Evolutionary conservation across 2,888 invertebrate species (phyloP).

Genomic region (Sisyra nigra): DNA sequence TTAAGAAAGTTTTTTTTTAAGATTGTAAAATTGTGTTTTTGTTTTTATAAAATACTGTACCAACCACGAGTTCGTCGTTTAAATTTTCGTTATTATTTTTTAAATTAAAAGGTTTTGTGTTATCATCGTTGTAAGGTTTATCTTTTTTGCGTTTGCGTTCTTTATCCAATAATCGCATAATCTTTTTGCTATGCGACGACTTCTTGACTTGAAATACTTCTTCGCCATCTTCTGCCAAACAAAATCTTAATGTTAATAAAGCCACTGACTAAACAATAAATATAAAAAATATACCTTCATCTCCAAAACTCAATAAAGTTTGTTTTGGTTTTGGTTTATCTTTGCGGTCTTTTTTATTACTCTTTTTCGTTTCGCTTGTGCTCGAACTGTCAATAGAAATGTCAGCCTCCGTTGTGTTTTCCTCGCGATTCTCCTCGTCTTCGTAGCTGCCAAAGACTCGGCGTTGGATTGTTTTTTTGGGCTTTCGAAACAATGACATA

Average conservation of each 20-base stretch:
- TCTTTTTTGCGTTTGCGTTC: constrained; percentile 48
- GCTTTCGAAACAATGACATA: constrained; percentile 59
- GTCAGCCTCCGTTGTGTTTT: constrained; percentile 27
- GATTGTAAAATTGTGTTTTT: no score
- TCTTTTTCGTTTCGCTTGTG: constrained; percentile 14
- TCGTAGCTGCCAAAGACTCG: constrained; percentile 52
- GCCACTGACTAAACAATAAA: background rate
- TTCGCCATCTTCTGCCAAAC: constrained; percentile 50
- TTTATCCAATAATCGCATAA: constrained; percentile 70
- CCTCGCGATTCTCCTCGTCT: constrained; percentile 47
- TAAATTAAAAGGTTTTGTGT: constrained; percentile 19
- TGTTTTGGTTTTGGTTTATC: constrained; percentile 30
- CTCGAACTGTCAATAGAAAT: constrained; percentile 22
- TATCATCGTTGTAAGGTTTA: constrained; percentile 16
- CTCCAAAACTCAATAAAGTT: constrained; percentile 66
- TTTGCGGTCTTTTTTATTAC: constrained; percentile 18
- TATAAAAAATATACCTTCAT: constrained; percentile 34
- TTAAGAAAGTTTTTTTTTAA: no score
- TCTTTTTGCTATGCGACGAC: constrained; percentile 81
- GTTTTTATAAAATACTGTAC: constrained; percentile 11
- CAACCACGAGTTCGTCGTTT: constrained; percentile 51
- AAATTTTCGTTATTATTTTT: constrained; percentile 43
- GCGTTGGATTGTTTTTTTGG: constrained; percentile 66
- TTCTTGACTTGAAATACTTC: constrained; percentile 93
- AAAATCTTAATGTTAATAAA: background rate